phyloP scores from a whole-genome alignment of 2,888 invertebrate species.

The Syrista parreyssii region DNA sequence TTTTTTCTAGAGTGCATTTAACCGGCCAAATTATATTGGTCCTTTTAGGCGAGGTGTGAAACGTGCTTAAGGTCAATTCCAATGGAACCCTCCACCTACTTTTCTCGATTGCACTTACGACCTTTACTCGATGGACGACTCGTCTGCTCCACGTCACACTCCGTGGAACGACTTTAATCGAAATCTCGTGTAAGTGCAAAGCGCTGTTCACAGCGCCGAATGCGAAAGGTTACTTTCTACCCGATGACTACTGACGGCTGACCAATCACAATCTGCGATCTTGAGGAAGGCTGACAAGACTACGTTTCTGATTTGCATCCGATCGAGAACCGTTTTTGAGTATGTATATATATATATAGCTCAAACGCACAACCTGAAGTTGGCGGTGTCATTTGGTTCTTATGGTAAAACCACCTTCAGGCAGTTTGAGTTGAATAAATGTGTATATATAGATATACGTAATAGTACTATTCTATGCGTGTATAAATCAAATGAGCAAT shows the following conservation, averaged over 20 bases:
- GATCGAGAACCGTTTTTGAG: neutral
- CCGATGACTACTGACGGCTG: constrained; percentile 33
- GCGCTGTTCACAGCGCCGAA: constrained; percentile 50
- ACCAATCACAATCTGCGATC: neutral
- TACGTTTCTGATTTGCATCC: neutral
- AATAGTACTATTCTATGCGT: neutral
- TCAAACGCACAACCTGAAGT: neutral
- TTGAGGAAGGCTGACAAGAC: neutral
- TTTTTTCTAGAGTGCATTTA: neutral
- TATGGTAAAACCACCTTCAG: neutral
- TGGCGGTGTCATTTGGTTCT: neutral
- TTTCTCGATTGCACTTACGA: constrained; percentile 24
- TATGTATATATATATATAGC: no score
- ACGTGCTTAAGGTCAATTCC: neutral
- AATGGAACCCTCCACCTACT: constrained; percentile 21
- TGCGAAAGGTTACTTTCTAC: constrained; percentile 50
- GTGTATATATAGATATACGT: no score
- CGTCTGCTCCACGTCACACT: constrained; percentile 34
- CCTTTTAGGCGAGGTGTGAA: neutral
- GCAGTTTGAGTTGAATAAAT: neutral
- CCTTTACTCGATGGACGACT: constrained; percentile 29
- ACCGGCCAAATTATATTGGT: neutral
- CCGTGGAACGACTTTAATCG: constrained; percentile 52
- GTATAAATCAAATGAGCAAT: neutral
- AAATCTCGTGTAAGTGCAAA: constrained; percentile 55